Evolutionary conservation across 2,113 vertebrate genomes (phyloP).

Genomic region (Numida meleagris): DNA sequence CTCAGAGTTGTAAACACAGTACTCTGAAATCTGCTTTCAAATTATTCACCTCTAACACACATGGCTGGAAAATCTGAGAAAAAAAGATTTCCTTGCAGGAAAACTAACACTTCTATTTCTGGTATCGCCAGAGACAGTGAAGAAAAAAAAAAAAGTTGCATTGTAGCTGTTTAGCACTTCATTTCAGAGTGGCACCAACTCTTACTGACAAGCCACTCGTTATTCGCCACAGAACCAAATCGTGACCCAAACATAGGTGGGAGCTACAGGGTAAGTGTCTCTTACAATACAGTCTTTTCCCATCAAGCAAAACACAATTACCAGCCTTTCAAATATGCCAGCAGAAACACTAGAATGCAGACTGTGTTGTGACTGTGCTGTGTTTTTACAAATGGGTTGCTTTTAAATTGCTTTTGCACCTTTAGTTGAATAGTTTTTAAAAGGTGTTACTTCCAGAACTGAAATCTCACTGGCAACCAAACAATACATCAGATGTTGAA

Average conservation of each 20-base stretch:
- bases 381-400: neutral
- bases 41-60: neutral
- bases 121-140: neutral
- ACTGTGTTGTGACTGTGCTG: neutral
- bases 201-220: neutral
- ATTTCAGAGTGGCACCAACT: neutral
- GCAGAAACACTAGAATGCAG: neutral
- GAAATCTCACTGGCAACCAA: neutral
- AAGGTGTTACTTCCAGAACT: neutral
- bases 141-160: neutral
- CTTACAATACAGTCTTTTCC: neutral
- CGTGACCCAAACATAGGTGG: neutral
- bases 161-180: neutral
- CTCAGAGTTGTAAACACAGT: neutral
- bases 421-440: neutral
- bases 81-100: neutral
- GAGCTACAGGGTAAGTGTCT: neutral
- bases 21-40: neutral
- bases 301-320: neutral
- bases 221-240: neutral
- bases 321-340: neutral
- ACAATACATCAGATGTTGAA: neutral
- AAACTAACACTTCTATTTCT: neutral
- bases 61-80: neutral
- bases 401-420: neutral